Evolutionary conservation across 2,888 invertebrate genomes (phyloP), one percentile per base, ranked within the genome.

Genomic region (Lycaena phlaeas): DNA sequence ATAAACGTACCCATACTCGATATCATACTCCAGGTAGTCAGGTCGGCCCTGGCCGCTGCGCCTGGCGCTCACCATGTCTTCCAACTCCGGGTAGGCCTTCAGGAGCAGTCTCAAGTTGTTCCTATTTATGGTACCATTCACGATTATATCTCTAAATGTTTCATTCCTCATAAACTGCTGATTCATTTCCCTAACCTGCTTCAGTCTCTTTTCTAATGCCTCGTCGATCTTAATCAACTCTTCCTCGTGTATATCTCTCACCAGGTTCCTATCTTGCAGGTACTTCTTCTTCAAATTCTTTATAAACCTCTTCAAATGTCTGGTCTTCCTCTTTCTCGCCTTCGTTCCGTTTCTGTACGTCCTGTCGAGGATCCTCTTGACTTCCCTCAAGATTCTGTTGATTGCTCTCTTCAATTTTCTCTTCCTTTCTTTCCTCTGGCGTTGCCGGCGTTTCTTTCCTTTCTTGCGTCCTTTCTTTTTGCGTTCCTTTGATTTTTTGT

Each of bases 1-100:
- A 46, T 68, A 65, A 57, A 74, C 50, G 39, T 61, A 53, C 1
- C 77, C 78, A 41, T 75, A 76, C 43, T 81, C 79, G 3, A 76
- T 47, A 39, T 79, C 78, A 31, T 75, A 75, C 9, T 76, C 68
- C 4, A 61, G 44, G 49, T 61, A 55, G 40, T 64, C 59, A 6
- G 46, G 49, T n/a, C 18, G 40, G 2, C 22, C 30, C 1, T 29
- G 29, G 17, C 49, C 42, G 10, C 51, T 40, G 29, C 59, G 50
- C 18, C 59, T 50, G 1, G 51, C 49, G n/a, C 53, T 46, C 5
- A 70, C 40, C 39, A 59, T 50, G 0, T 41, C 25, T 0, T 43
- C 34, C 7, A 78, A 46, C 9, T 78, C 72, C 1, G 81, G 81
- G 48, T 75, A 75, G 1, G 58, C 54, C n/a, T 65, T 44, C 7